Conservation (phyloP, 1,140 invertebrate species). For the Listronotus bonariensis region DNA sequence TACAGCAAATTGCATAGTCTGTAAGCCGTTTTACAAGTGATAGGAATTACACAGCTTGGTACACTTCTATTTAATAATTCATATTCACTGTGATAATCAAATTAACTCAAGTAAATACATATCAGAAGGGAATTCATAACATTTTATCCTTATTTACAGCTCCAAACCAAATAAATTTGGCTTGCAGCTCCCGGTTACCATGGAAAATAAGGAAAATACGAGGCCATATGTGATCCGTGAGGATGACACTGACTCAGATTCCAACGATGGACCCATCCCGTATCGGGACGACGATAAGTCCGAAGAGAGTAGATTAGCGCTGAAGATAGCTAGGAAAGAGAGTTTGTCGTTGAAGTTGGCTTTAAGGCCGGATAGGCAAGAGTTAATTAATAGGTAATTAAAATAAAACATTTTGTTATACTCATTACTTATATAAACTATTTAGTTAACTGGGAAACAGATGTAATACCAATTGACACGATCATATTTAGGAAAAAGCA, state of each 20-base stretch:
- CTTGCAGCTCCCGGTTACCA: conserved; percentile 68
- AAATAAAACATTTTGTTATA: neutral
- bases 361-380: conserved; percentile 87
- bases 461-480: too few relatives aligned
- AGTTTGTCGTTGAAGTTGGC: conserved; percentile 93
- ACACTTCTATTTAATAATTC: too few relatives aligned
- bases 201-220: conserved; percentile 85
- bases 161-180: conserved; percentile 72
- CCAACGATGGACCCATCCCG: conserved; percentile 62
- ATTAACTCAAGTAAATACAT: too few relatives aligned
- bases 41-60: too few relatives aligned
- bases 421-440: too few relatives aligned
- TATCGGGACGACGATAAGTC: conserved; percentile 56
- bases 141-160: conserved; percentile 57
- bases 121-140: neutral
- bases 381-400: conserved; percentile 77
- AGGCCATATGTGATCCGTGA: conserved; percentile 74
- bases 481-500: too few relatives aligned
- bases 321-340: conserved; percentile 94
- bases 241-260: conserved; percentile 75
- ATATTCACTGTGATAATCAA: too few relatives aligned
- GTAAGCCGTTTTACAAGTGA: too few relatives aligned
- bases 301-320: conserved; percentile 68
- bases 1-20: too few relatives aligned
- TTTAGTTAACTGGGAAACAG: too few relatives aligned